Evolutionary conservation across 2,113 vertebrate species (phyloP).

Genomic region (Crotophaga sulcirostris): DNA sequence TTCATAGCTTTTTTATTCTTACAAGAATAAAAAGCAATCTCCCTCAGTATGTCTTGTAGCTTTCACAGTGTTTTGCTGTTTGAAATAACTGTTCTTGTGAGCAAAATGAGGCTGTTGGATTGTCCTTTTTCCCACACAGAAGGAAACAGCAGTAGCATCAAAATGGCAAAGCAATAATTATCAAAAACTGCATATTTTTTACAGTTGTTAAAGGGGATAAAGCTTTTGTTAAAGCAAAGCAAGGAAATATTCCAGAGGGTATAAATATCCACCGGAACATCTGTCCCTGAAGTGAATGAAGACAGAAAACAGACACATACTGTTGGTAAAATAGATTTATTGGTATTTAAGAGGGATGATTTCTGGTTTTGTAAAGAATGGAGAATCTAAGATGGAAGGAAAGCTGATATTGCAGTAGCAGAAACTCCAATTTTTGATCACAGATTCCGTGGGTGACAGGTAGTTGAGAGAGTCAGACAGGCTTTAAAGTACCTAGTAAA

Average conservation of each 20-base stretch:
- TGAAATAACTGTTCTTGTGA: background rate
- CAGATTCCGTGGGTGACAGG: background rate
- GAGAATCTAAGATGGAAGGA: background rate
- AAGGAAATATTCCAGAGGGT: background rate
- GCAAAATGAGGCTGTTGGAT: background rate
- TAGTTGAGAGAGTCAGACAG: background rate
- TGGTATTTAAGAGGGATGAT: background rate
- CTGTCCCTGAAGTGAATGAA: background rate
- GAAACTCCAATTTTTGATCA: background rate
- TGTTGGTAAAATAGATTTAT: background rate
- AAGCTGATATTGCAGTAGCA: background rate
- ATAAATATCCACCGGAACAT: background rate
- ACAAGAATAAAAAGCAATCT: background rate
- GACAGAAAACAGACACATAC: background rate
- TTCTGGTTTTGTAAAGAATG: background rate
- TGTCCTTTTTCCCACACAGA: background rate
- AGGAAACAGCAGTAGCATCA: background rate
- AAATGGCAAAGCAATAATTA: constrained; percentile 8
- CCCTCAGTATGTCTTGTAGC: background rate
- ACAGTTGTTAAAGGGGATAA: background rate
- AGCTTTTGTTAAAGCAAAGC: background rate
- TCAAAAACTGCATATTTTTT: background rate
- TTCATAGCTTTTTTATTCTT: background rate
- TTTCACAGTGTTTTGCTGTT: background rate
- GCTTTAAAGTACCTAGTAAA: background rate